phyloP scores from a whole-genome alignment of 2,888 invertebrate genomes.

The Myathropa florea region DNA sequence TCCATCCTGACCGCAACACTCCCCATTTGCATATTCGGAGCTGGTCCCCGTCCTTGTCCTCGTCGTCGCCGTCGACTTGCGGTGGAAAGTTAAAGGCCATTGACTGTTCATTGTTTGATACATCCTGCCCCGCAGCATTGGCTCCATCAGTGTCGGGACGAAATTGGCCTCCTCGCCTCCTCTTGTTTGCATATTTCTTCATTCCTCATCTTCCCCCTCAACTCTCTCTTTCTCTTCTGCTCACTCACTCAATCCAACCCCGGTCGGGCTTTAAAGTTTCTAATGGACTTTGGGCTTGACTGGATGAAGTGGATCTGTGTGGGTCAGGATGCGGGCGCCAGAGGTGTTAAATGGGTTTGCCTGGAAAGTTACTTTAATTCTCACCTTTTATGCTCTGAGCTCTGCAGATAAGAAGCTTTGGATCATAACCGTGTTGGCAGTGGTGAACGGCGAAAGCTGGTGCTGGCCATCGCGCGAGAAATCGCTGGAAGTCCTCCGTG shows the following conservation, averaged over 20 bases:
- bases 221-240: neutral
- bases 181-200: constrained; percentile 32
- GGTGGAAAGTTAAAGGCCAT: constrained; percentile 25
- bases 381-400: constrained; percentile 47
- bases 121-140: neutral
- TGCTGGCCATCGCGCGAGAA: constrained; percentile 4
- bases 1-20: constrained; percentile 43
- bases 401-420: constrained; percentile 40
- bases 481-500: constrained; percentile 15
- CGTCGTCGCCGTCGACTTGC: neutral
- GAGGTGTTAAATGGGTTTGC: constrained; percentile 20
- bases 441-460: neutral
- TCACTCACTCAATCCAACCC: neutral
- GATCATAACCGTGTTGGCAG: constrained; percentile 2
- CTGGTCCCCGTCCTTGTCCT: neutral
- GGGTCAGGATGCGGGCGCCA: constrained; percentile 16
- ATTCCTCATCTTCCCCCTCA: too few relatives aligned
- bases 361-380: constrained; percentile 45
- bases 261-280: constrained; percentile 21
- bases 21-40: constrained; percentile 51
- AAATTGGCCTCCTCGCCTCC: constrained; percentile 33
- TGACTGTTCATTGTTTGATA: constrained; percentile 4
- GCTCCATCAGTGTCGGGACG: neutral
- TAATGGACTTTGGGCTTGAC: constrained; percentile 26
- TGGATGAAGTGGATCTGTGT: neutral